phyloP scores from a whole-genome alignment of 1,140 invertebrate genomes.

The Homalodisca vitripennis region DNA sequence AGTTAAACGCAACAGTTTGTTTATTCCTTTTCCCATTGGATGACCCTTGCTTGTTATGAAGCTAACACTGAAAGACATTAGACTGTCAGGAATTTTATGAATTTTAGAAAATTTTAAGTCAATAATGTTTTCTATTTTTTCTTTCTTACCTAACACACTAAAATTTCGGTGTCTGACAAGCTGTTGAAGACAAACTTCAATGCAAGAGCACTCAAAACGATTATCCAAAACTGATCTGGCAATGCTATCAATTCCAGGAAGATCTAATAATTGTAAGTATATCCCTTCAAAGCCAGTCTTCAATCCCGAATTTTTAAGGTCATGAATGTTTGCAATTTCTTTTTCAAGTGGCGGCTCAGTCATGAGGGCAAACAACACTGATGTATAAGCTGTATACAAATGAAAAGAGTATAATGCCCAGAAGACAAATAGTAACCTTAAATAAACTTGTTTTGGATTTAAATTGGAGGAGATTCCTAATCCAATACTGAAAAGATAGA shows the following conservation, averaged over 20 bases:
- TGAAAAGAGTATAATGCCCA: neutral
- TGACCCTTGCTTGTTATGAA: neutral
- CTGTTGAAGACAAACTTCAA: neutral
- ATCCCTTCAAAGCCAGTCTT: neutral
- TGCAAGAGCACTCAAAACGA: neutral
- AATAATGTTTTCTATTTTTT: neutral
- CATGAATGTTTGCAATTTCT: neutral
- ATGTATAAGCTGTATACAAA: neutral
- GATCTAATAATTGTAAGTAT: neutral
- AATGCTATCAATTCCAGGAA: neutral
- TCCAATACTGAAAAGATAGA: neutral
- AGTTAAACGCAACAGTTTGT: neutral
- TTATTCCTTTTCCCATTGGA: neutral
- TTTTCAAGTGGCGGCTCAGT: neutral
- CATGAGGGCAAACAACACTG: neutral
- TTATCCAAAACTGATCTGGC: neutral
- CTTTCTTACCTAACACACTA: neutral
- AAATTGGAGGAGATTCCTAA: neutral
- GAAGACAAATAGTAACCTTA: neutral
- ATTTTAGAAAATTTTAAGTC: slow-evolving; percentile 6
- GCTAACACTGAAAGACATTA: neutral
- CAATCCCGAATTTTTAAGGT: neutral
- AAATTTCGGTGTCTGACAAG: neutral
- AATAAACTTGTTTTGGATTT: neutral
- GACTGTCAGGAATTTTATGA: neutral